Evolutionary conservation across 2,113 vertebrate species (phyloP).

Genomic region (Nyctibius bracteatus): DNA sequence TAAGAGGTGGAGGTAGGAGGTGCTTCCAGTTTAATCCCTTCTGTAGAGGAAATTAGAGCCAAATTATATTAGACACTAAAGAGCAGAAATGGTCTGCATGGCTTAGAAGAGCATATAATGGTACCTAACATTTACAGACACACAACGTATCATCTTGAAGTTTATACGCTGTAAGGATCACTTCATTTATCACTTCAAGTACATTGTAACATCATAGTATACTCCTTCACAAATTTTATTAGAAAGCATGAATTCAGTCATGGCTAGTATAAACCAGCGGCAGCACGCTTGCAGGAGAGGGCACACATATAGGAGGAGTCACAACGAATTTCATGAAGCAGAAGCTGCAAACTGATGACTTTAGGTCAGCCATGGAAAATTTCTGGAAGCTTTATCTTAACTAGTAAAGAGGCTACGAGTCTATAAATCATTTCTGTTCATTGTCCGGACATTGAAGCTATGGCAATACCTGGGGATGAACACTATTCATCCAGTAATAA

Average conservation of each 20-base stretch:
- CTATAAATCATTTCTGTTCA: not conserved
- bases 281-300: not conserved
- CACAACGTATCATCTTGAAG: not conserved
- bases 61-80: not conserved
- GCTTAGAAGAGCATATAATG: not conserved
- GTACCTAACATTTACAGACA: not conserved
- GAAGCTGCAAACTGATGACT: not conserved
- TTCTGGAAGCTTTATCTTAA: not conserved
- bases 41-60: constrained; percentile 16
- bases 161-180: not conserved
- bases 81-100: not conserved
- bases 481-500: not conserved
- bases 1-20: not conserved
- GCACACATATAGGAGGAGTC: not conserved
- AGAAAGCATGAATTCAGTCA: not conserved
- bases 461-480: not conserved
- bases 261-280: not conserved
- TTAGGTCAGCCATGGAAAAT: not conserved
- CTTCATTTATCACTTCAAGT: not conserved
- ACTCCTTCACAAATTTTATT: not conserved
- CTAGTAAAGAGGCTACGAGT: not conserved
- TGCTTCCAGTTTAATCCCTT: not conserved
- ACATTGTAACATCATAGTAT: not conserved
- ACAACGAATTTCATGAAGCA: not conserved
- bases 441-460: not conserved